Base-by-base conservation (phyloP, 2,797 vertebrate species). In the Columba guinea region DNA sequence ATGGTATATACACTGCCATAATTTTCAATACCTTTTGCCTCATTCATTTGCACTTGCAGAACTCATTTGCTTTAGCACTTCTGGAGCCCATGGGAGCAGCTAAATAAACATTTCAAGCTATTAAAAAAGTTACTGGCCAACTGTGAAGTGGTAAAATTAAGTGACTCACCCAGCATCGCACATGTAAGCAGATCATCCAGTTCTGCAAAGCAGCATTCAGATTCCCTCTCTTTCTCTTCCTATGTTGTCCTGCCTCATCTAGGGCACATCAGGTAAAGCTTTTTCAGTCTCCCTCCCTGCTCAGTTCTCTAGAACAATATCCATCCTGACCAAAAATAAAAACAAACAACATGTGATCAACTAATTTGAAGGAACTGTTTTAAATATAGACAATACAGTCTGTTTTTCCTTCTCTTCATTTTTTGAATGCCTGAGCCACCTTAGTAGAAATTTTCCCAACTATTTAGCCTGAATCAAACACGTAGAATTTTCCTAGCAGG, bases 101-200 rank as follows among this genome's bases (percentile, higher is more conserved):
- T 84, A 91, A 77, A 71, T 46, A 94, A 89, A 87, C 46, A 68
- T 51, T 52, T 82, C 20, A 85, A 91, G 52, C 39, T 48, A 48
- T 21, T 44, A 62, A 67, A 68, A 35, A 71, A 52, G 39, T 59
- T 82, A 67, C 30, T 70, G 32, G 35, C 32, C 37, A 86, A 35
- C 48, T 44, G 11, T 7, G 19, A 73, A 49, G 24, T 7, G 11
- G 46, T 82, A 84, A 84, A 79, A 73, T 85, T 62, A 76, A 73
- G 18, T 69, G 65, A 84, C n/a, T 82, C 68, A 70, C 24, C 22
- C 8, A 30, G 39, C 24, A 85, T 48, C n/a, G 34, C 52, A 77
- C 11, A 77, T 0, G 2, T 60, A 70, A 91, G 26, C 49, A 77
- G 49, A 94, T 13, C 18, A 83, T 39, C 46, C 32, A 35, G 17